Base-by-base conservation (phyloP, 2,888 invertebrate species). In the Cartodere bifasciata region DNA sequence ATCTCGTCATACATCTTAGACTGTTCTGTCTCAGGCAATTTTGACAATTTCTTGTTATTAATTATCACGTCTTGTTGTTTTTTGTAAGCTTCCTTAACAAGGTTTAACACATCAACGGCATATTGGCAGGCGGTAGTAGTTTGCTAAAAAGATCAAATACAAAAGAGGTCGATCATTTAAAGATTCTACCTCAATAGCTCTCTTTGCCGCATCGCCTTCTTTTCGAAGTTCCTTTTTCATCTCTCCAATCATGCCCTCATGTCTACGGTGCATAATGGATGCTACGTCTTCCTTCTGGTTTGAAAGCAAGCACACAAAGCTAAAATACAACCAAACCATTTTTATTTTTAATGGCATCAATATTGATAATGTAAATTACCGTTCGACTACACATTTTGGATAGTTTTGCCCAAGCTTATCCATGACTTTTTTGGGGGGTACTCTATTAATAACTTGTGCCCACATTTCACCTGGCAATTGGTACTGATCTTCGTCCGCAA, bases 201-300 rank as follows among this genome's bases (percentile, higher is more conserved):
- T 42, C 32, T 47, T 47, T 23, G 53, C 48, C 32, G 48, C 53
- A 17, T 52, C 52, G 4, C 53, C 54, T 40, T 61, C 60, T 27
- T 47, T 49, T 14, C 51, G 38, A 9, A 61, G 40, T 31, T 60
- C 60, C 36, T 52, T 55, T 36, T 53, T 55, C 56, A 60, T 56
- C 44, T 60, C 58, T 1, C 52, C 44, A 1, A 53, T 52, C 5
- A 60, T 53, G 31, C 50, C 52, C 36, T 57, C 56, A 32, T 60
- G 58, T 16, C 57, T 44, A 16, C 44, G 44, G 29, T 60, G 58
- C 48, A 59, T 53, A 22, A 54, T 46, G 16, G 50, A 26, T 1
- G 59, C 59, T 20, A 60, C 55, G 28, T 49, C 47, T 42, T 59
- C 58, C 36, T 60, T 61, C 36, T 52, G 47, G 36, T 52, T 45